Percentiles rank a stretch among this genome's conserved stretches.
phyloP scores from a whole-genome alignment of 2,888 invertebrate species.

The Drosophila atripex region DNA sequence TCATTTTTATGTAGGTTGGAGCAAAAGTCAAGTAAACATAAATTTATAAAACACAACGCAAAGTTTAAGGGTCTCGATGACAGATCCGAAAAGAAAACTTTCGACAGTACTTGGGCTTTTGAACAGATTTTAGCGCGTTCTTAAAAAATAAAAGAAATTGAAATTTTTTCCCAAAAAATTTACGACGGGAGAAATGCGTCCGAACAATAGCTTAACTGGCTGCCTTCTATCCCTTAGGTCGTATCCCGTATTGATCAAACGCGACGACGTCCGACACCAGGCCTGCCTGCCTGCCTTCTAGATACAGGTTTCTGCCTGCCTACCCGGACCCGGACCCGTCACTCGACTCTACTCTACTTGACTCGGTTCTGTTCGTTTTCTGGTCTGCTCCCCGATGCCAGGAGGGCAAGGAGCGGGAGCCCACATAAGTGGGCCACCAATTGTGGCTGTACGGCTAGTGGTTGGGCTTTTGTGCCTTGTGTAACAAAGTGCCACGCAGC shows the following conservation, averaged over 20 bases:
- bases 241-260: constrained; percentile 73
- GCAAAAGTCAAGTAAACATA: constrained; percentile 32
- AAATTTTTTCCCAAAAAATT: constrained; percentile 47
- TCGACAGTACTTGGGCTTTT: constrained; percentile 28
- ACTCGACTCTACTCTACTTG: constrained; percentile 1
- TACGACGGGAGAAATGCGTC: constrained; percentile 65
- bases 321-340: constrained; percentile 1
- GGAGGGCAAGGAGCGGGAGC: constrained; percentile 12
- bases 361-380: constrained; percentile 3
- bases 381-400: constrained; percentile 1
- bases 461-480: constrained; percentile 23
- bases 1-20: constrained; percentile 64
- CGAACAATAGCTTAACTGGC: constrained; percentile 69
- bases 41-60: constrained; percentile 48
- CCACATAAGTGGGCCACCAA: constrained; percentile 54
- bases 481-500: constrained; percentile 52
- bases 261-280: constrained; percentile 42
- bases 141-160: constrained; percentile 48
- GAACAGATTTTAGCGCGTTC: constrained; percentile 46
- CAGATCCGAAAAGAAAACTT: constrained; percentile 14
- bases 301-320: background rate
- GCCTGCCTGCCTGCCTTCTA: constrained; percentile 47
- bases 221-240: constrained; percentile 58
- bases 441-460: constrained; percentile 43
- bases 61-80: constrained; percentile 23